phyloP scores from a whole-genome alignment of 2,113 vertebrate genomes.

The Notechis scutatus region DNA sequence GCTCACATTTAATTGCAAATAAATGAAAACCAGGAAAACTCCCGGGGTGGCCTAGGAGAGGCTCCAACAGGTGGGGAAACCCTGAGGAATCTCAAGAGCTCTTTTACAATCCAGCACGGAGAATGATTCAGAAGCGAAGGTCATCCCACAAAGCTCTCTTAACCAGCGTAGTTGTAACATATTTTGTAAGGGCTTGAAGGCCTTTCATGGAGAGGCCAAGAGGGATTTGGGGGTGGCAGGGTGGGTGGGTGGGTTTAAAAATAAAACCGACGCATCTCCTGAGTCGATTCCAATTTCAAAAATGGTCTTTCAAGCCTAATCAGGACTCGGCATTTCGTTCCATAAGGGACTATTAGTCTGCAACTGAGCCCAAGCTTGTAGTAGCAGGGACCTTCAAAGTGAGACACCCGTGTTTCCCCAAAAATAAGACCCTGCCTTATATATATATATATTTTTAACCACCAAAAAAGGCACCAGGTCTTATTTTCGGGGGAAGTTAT shows the following conservation, averaged over 20 bases:
- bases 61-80: neutral
- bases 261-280: neutral
- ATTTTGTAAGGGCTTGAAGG: neutral
- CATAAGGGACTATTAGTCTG: neutral
- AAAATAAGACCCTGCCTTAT: no score
- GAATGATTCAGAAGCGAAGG: neutral
- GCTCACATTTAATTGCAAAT: neutral
- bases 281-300: neutral
- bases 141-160: neutral
- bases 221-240: neutral
- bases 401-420: neutral
- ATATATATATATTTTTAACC: no score
- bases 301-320: neutral
- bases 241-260: neutral
- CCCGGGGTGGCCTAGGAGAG: neutral
- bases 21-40: neutral
- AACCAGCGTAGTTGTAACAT: neutral
- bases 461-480: no score
- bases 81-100: neutral
- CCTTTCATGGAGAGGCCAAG: neutral
- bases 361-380: neutral
- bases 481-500: no score
- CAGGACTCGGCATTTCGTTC: neutral
- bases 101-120: accelerated
- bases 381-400: neutral